Conservation (phyloP, 1,140 invertebrate species). For the Polypedilum pembai region DNA sequence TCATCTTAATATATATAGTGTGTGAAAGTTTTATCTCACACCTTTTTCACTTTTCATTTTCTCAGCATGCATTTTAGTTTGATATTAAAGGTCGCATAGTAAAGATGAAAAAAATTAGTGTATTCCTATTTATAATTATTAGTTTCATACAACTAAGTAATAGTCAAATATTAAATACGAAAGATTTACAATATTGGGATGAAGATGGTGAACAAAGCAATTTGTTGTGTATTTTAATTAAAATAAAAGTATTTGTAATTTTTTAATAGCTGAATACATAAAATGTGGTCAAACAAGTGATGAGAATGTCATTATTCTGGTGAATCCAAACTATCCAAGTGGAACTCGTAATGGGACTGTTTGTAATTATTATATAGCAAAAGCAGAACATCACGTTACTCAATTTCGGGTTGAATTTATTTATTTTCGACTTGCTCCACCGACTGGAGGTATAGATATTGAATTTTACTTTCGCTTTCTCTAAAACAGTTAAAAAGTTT, state of each 20-base stretch:
- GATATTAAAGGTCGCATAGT: neutral
- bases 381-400: slow-evolving; percentile 47
- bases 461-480: neutral
- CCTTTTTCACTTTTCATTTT: neutral
- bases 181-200: neutral
- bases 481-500: neutral
- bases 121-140: neutral
- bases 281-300: neutral
- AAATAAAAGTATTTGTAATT: too few species aligned
- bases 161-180: neutral
- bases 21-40: neutral
- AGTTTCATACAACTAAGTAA: neutral
- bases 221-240: neutral
- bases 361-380: neutral
- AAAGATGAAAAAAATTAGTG: neutral
- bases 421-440: slow-evolving; percentile 62
- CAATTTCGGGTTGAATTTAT: slow-evolving; percentile 73
- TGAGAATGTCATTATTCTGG: neutral
- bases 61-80: neutral
- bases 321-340: neutral
- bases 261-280: neutral
- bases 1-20: neutral
- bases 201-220: neutral
- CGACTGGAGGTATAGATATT: slow-evolving; percentile 48
- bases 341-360: neutral